Evolutionary conservation across 2,113 vertebrate genomes (phyloP).

Genomic region (Eretmochelys imbricata): DNA sequence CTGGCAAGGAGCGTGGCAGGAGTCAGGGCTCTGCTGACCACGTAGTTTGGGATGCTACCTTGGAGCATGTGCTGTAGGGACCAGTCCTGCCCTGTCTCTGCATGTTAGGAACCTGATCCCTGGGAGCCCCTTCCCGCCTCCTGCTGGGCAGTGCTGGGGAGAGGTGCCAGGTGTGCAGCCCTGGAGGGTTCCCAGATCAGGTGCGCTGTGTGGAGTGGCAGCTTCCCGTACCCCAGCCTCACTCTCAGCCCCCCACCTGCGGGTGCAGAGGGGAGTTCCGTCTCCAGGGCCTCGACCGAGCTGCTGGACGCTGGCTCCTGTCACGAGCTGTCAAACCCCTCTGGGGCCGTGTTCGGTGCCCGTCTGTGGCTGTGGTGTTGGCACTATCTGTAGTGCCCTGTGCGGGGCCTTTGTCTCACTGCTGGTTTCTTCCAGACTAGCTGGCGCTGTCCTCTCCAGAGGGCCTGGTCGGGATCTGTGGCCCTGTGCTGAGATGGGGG

Average conservation of each 20-base stretch:
- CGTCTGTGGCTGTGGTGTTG: rapidly evolving
- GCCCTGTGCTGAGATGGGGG: no score
- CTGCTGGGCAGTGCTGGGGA: no score
- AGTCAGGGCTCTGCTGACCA: no score
- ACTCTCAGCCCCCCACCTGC: no score
- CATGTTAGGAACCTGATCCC: no score
- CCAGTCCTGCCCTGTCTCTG: no score
- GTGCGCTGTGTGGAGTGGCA: neutral
- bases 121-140: no score
- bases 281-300: neutral
- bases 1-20: neutral
- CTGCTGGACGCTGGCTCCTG: neutral
- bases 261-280: neutral
- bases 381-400: rapidly evolving
- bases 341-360: neutral
- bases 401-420: rapidly evolving
- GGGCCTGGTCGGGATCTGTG: neutral
- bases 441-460: neutral
- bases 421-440: neutral
- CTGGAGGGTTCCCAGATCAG: neutral
- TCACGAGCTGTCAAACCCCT: no score
- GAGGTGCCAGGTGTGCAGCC: neutral
- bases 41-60: neutral
- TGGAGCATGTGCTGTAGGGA: neutral
- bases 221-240: neutral